These are phyloP conservation scores for Neocloeon triangulifer DNA, from an alignment of 1,140 invertebrate species.

Conservation along the genomic window DNA sequence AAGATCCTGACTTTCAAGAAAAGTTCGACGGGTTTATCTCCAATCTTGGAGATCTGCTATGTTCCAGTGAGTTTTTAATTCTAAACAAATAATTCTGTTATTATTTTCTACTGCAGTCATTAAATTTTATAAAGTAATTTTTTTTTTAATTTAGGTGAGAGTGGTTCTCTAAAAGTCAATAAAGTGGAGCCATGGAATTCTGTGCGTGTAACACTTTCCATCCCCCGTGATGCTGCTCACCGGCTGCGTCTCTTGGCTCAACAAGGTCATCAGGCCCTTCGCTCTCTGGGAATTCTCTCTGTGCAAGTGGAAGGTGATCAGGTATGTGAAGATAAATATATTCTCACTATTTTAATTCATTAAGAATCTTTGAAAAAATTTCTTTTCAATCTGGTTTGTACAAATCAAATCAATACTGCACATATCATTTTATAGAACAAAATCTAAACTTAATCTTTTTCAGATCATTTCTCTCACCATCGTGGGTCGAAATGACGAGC, in stretches of 20 bases:
- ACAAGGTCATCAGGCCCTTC: conserved; percentile 63
- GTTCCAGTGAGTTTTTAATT: conserved; percentile 27
- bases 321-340: too few relatives aligned
- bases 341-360: too few relatives aligned
- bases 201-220: conserved; percentile 87
- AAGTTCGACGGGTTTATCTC: conserved; percentile 41
- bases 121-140: neutral
- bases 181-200: conserved; percentile 98
- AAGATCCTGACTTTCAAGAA: conserved; percentile 45
- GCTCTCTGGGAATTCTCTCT: conserved; percentile 78
- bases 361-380: too few relatives aligned
- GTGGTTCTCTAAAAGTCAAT: conserved; percentile 31
- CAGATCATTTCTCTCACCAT: conserved; percentile 67
- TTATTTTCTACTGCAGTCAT: too few relatives aligned
- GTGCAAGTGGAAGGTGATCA: conserved; percentile 92
- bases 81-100: conserved; percentile 4
- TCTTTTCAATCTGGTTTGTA: too few relatives aligned
- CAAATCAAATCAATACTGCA: too few relatives aligned
- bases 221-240: conserved; percentile 80
- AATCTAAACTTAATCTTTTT: conserved; percentile 8
- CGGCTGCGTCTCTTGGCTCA: conserved; percentile 72
- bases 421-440: too few relatives aligned
- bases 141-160: conserved; percentile 16
- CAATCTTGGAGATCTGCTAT: conserved; percentile 40
- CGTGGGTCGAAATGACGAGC: conserved; percentile 42